Evolutionary conservation across 2,797 vertebrate species (phyloP).

Genomic region (Remorina albescens): DNA sequence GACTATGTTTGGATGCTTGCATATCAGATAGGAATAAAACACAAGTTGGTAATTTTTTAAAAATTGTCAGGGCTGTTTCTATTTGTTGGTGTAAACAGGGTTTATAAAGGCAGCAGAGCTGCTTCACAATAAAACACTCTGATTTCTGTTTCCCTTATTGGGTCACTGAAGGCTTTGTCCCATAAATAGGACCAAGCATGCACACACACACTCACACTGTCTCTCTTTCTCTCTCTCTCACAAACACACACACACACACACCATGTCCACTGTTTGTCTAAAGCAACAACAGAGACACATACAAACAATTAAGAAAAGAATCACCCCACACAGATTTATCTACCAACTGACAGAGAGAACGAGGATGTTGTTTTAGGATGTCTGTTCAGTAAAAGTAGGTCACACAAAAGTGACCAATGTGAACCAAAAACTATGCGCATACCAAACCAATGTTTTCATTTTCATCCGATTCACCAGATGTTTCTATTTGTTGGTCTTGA

Average conservation of each 20-base stretch:
- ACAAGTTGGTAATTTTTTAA: neutral
- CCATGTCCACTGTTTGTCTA: slow-evolving; percentile 36
- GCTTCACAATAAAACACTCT: slow-evolving; percentile 59
- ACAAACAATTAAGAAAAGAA: slow-evolving; percentile 42
- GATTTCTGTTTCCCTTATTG: slow-evolving; percentile 69
- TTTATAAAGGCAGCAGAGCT: slow-evolving; percentile 53
- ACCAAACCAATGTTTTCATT: no score
- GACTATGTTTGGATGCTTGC: neutral
- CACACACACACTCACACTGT: slow-evolving; percentile 24
- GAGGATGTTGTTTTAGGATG: slow-evolving; percentile 64
- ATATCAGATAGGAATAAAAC: slow-evolving; percentile 23
- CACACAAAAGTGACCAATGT: slow-evolving; percentile 39
- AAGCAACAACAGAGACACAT: slow-evolving; percentile 50
- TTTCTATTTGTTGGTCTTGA: no score
- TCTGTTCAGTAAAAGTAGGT: slow-evolving; percentile 67
- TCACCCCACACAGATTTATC: slow-evolving; percentile 58
- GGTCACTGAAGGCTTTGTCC: slow-evolving; percentile 77
- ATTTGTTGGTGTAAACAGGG: slow-evolving; percentile 19
- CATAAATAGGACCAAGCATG: slow-evolving; percentile 61
- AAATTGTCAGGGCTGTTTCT: slow-evolving; percentile 24
- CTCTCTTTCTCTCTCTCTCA: no score
- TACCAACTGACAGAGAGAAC: slow-evolving; percentile 38
- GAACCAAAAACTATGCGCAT: neutral
- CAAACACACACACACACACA: slow-evolving; percentile 13
- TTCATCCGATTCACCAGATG: no score